These are phyloP conservation scores for Pteromalus puparum DNA, from an alignment of 1,140 invertebrate species.

Conservation along the genomic window DNA sequence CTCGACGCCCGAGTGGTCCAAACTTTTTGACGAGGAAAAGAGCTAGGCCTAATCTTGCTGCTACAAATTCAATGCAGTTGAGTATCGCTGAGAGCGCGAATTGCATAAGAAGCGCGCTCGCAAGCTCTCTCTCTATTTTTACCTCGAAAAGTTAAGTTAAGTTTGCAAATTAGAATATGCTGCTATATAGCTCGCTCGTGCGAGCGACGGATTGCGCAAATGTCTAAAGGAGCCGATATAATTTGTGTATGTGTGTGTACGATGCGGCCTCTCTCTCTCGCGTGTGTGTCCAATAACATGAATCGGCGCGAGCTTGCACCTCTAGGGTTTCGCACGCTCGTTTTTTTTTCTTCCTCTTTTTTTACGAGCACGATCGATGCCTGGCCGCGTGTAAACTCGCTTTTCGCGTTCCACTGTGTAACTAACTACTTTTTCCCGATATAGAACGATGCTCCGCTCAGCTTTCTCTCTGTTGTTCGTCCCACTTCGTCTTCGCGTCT, in stretches of 20 bases:
- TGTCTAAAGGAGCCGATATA: constrained; percentile 14
- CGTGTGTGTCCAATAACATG: background rate
- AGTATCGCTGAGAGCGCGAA: too few species aligned
- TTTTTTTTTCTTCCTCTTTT: background rate
- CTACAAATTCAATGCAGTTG: too few species aligned
- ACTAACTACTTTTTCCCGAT: background rate
- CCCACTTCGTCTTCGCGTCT: background rate
- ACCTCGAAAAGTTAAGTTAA: constrained; percentile 22
- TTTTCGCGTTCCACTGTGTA: background rate
- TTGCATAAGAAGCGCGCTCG: constrained; percentile 6
- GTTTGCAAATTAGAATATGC: constrained; percentile 42
- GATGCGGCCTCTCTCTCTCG: too few species aligned
- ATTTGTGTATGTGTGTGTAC: background rate
- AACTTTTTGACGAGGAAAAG: background rate
- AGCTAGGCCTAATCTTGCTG: background rate
- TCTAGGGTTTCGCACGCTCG: background rate
- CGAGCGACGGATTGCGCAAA: background rate
- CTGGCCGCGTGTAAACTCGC: background rate
- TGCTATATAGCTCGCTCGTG: background rate
- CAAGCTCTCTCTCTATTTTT: constrained; percentile 21
- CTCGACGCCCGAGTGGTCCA: background rate
- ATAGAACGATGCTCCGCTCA: background rate
- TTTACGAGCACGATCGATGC: background rate
- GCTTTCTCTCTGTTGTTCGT: constrained; percentile 2
- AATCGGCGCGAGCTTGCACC: background rate